Conservation (phyloP, 2,113 vertebrate species). For the Halcyon senegalensis region DNA sequence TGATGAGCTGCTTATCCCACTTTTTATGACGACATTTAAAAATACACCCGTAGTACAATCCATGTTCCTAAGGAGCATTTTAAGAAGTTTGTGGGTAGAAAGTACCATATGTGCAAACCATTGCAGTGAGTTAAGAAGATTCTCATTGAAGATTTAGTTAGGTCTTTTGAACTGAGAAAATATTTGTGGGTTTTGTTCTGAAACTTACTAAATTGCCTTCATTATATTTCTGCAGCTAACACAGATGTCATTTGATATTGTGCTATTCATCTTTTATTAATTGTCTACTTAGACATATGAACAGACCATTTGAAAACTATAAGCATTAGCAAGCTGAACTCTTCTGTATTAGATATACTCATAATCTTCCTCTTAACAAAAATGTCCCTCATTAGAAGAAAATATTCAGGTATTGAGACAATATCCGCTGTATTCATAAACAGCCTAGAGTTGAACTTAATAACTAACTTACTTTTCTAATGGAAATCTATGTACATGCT, state of each 20-base stretch:
- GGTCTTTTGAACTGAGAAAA: constrained; percentile 56
- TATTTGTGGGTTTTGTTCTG: constrained; percentile 63
- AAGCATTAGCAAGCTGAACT: constrained; percentile 24
- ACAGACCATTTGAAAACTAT: constrained; percentile 45
- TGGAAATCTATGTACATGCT: background rate
- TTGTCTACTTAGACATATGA: constrained; percentile 68
- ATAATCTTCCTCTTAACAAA: constrained; percentile 25
- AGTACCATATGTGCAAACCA: background rate
- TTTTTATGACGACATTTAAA: background rate
- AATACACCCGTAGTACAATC: background rate
- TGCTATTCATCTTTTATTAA: constrained; percentile 71
- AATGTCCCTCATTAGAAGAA: constrained; percentile 30
- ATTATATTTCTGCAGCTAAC: constrained; percentile 67
- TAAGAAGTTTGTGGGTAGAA: constrained; percentile 6
- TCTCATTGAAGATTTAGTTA: constrained; percentile 39
- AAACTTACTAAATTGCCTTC: constrained; percentile 73
- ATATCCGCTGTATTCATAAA: constrained; percentile 31
- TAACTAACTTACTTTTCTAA: constrained; percentile 4
- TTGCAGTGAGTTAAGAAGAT: constrained; percentile 49
- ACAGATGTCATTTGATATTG: constrained; percentile 69
- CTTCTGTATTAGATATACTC: background rate
- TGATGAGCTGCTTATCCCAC: background rate
- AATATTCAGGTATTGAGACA: constrained; percentile 27
- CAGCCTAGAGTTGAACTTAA: background rate
- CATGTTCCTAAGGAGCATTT: background rate